These are phyloP conservation scores for Haemorhous mexicanus DNA, from an alignment of 2,113 vertebrate genomes.

Conservation along the genomic window DNA sequence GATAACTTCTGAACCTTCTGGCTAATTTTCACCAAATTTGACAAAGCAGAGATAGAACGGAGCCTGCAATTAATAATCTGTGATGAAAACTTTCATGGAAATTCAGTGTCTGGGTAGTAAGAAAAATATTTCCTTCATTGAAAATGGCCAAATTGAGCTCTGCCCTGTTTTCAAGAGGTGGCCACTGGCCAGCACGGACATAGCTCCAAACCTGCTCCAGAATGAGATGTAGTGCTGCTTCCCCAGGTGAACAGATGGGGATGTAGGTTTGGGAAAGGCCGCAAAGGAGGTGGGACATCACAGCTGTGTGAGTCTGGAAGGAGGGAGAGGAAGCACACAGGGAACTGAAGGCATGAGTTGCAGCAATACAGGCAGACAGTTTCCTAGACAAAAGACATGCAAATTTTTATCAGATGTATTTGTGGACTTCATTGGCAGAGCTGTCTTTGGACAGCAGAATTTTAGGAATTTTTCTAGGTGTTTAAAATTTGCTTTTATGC, in stretches of 20 bases:
- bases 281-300: fast-evolving
- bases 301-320: not conserved
- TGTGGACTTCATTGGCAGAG: not conserved
- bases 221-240: not conserved
- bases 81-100: not conserved
- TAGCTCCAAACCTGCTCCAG: not conserved
- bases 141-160: not conserved
- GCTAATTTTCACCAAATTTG: slow-evolving; percentile 30
- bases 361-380: not conserved
- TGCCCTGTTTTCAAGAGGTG: not conserved
- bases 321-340: not conserved
- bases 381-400: not conserved
- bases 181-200: not conserved
- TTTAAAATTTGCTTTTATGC: not conserved
- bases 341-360: not conserved
- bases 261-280: not conserved
- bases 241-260: not conserved
- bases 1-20: slow-evolving; percentile 43
- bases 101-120: not conserved
- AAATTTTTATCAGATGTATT: not conserved
- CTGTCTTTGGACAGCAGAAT: not conserved
- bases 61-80: not conserved
- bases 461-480: not conserved
- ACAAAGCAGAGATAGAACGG: not conserved
- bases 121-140: not conserved